Percentiles rank a stretch among this genome's conserved stretches.
phyloP scores from a whole-genome alignment of 2,888 invertebrate species.

The Automeris io region DNA sequence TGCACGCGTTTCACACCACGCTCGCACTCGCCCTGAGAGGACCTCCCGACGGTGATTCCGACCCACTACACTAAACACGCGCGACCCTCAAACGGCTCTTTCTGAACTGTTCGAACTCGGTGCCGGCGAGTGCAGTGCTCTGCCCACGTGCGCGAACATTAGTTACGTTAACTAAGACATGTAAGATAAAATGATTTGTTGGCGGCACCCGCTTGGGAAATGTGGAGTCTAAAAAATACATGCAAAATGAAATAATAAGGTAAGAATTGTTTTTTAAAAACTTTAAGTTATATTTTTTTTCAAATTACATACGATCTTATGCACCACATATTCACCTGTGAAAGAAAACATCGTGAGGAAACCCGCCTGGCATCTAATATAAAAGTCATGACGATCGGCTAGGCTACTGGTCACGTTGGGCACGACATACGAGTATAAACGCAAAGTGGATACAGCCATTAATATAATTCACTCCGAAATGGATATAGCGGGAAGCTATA shows the following conservation, averaged over 20 bases:
- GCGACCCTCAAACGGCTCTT: slow-evolving; percentile 30
- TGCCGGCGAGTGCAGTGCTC: slow-evolving; percentile 44
- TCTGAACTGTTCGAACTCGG: slow-evolving; percentile 25
- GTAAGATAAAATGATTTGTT: slow-evolving; percentile 46
- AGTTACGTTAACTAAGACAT: too few species aligned
- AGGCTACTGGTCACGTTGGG: too few species aligned
- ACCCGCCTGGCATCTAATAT: too few species aligned
- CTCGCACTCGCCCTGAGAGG: slow-evolving; percentile 37
- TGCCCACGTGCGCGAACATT: slow-evolving; percentile 34
- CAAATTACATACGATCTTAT: too few species aligned
- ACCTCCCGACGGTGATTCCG: slow-evolving; percentile 29
- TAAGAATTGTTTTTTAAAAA: slow-evolving; percentile 35
- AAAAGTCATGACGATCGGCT: too few species aligned
- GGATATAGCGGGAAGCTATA: too few species aligned
- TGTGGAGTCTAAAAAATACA: slow-evolving; percentile 44
- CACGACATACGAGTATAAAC: too few species aligned
- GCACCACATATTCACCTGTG: too few species aligned
- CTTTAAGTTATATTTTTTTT: too few species aligned
- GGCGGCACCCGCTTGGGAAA: slow-evolving; percentile 40
- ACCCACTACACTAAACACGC: slow-evolving; percentile 41
- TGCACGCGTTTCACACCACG: slow-evolving; percentile 33
- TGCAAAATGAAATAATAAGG: slow-evolving; percentile 73
- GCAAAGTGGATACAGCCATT: too few species aligned
- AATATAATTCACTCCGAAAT: too few species aligned
- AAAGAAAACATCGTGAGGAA: too few species aligned